Base-by-base conservation (phyloP, 1,140 invertebrate species). In the Globodera ellingtonae region DNA sequence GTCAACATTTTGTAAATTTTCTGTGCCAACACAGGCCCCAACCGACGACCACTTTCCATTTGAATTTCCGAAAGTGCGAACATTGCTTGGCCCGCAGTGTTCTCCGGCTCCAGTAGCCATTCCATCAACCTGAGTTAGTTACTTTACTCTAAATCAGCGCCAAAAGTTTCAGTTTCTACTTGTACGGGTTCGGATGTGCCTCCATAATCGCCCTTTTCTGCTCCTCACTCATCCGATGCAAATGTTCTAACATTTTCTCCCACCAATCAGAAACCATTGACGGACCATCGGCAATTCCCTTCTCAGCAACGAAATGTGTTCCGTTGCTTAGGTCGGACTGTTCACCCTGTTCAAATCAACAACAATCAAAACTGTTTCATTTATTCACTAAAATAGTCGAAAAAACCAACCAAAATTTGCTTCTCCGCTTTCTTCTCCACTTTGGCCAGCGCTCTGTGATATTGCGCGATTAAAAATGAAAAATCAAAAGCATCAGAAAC, bases 371-470 rank as follows among this genome's bases (percentile, higher is more conserved):
- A 18, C 24, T 44, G n/a, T 50, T 74, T 15, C 47, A 74, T 46
- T 77, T 76, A 18, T 65, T 73, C 18, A 71, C 18, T 35, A 76
- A 76, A 35, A 78, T 56, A 59, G 73, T 56, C 21, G 47, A 48
- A 48, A 83, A 7, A 46, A 71, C 47, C 10, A 24, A 71, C 67
- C 18, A 15, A 72, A 6, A 35, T 10, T n/a, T 48, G 2, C 69
- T 72, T 72, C 46, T 87, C 85, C 44, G 15, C 59, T 59, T 85
- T 84, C 81, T 86, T 86, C 52, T 88, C 86, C 46, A 62, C 48
- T 75, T 88, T 86, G 0, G 85, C 85, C 44, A 86, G 47, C 44
- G 85, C 86, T 21, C 85, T 75, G 75, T 86, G 85, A 44, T 86
- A 78, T 78, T 86, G 85, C 9, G 78, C 86, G 13, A 86, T 59